Base-by-base conservation (phyloP, 2,113 vertebrate genomes). In the Perca schrenkii region DNA sequence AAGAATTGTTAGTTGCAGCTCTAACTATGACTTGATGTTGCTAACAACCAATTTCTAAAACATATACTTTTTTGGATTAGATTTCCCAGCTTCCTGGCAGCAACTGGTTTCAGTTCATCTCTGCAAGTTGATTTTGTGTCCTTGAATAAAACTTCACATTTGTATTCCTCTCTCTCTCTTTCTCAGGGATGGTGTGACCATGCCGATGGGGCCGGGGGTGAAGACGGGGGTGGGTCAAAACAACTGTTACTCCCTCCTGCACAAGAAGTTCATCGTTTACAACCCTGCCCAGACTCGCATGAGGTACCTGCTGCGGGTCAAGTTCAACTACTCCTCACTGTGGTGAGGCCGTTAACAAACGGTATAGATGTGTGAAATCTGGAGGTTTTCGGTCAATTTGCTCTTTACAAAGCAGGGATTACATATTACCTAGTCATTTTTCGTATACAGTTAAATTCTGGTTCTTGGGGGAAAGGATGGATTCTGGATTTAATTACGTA, bases 261-360 rank as follows among this genome's bases (percentile, higher is more conserved):
- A 98, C 91, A 98, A 98, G 6, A 97, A 98, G 90, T 98, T 93
- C 80, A 92, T 98, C 0, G 96, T 98, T 40, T 98, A 98, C 77
- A 93, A 95, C 67, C 94, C 96, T 1, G 90, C 93, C 3, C 97
- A 98, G 93, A 93, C 92, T 14, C 95, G 91, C 65, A 97, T 98
- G 96, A 94, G 90, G 58, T 98, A 97, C 87, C 95, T 98, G 86
- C 95, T 98, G 25, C 92, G 95, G 58, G 90, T 98, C 80, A 91
- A 61, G 46, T 98, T 98, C 91, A 96, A 96, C 93, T 97, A 95
- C 80, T 53, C 89, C 80, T 53, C 89, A 0, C 86, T 97, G 57
- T 98, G 97, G 97, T 98, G 91, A 97, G 54, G 47, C 53, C 1
- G 57, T 0, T 43, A 16, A 25, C 25, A 52, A n/a, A 10, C 8